Conservation (phyloP, 2,797 vertebrate genomes). For the Silurus aristotelis region DNA sequence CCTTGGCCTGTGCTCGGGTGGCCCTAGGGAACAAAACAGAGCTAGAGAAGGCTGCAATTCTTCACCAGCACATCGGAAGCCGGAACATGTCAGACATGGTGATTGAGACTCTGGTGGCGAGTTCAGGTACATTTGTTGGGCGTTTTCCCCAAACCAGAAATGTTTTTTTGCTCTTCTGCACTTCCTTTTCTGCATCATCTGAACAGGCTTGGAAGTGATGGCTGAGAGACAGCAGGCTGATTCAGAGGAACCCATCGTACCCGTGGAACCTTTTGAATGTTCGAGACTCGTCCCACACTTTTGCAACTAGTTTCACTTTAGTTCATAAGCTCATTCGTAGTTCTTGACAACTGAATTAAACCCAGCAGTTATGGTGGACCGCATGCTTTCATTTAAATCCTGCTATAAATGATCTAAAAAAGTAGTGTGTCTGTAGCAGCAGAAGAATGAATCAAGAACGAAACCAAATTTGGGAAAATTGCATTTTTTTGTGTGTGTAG, state of each 20-base stretch:
- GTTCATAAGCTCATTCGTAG: background rate
- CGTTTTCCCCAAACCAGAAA: background rate
- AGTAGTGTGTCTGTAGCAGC: background rate
- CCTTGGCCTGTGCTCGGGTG: conserved; percentile 75
- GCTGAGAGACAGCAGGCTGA: background rate
- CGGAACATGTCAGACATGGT: conserved; percentile 94
- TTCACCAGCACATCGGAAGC: conserved; percentile 94
- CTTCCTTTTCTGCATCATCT: background rate
- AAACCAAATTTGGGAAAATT: background rate
- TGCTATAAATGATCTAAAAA: too few relatives aligned
- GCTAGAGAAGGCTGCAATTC: conserved; percentile 79
- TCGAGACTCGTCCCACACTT: background rate
- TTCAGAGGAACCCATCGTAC: background rate
- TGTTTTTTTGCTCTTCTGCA: background rate
- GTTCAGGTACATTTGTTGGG: conserved; percentile 65
- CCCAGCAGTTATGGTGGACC: too few relatives aligned
- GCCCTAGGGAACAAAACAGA: conserved; percentile 84
- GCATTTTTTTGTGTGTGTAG: background rate
- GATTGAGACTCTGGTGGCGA: conserved; percentile 88
- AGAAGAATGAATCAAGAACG: background rate
- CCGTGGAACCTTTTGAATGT: background rate
- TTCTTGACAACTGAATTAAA: too few relatives aligned
- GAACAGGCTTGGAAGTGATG: too few relatives aligned
- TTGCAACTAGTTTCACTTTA: background rate
- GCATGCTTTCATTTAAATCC: too few relatives aligned